Percentiles rank a stretch among this genome's conserved stretches.
phyloP scores from a whole-genome alignment of 2,888 invertebrate species.

The Ethmia dodecea region DNA sequence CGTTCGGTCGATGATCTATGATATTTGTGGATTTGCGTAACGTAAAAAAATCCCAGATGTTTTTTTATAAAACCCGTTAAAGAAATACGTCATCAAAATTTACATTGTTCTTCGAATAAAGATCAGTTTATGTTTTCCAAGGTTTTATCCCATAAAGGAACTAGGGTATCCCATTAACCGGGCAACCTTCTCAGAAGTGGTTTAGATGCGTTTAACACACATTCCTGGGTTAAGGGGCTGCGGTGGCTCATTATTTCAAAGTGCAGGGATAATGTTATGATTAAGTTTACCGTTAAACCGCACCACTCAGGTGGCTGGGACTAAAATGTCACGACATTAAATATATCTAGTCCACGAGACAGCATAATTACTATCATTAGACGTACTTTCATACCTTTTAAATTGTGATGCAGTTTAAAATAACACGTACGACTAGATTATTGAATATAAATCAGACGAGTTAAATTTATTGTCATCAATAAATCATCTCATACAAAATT shows the following conservation, averaged over 20 bases:
- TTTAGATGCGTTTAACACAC: constrained; percentile 47
- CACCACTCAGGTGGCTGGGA: constrained; percentile 24
- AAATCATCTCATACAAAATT: constrained; percentile 18
- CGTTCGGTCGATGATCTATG: constrained; percentile 10
- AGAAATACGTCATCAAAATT: constrained; percentile 1
- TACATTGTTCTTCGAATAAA: constrained; percentile 11
- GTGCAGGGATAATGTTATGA: constrained; percentile 47
- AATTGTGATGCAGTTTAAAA: constrained; percentile 18
- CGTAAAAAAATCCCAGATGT: not conserved
- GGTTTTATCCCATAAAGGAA: constrained; percentile 13
- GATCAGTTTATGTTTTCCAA: constrained; percentile 14
- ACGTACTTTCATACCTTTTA: constrained; percentile 35
- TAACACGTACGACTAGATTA: constrained; percentile 28
- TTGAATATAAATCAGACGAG: constrained; percentile 29
- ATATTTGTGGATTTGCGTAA: constrained; percentile 1
- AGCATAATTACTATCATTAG: constrained; percentile 36
- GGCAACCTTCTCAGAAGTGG: constrained; percentile 42
- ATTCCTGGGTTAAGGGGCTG: constrained; percentile 44
- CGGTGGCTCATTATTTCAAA: constrained; percentile 29
- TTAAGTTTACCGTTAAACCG: constrained; percentile 39
- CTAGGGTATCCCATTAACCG: constrained; percentile 19
- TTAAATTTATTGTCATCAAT: constrained; percentile 25
- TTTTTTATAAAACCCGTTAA: not conserved
- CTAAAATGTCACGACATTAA: constrained; percentile 32
- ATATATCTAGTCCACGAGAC: constrained; percentile 32